Evolutionary conservation across 1,140 invertebrate species (phyloP).

Genomic region (Gerris buenoi): DNA sequence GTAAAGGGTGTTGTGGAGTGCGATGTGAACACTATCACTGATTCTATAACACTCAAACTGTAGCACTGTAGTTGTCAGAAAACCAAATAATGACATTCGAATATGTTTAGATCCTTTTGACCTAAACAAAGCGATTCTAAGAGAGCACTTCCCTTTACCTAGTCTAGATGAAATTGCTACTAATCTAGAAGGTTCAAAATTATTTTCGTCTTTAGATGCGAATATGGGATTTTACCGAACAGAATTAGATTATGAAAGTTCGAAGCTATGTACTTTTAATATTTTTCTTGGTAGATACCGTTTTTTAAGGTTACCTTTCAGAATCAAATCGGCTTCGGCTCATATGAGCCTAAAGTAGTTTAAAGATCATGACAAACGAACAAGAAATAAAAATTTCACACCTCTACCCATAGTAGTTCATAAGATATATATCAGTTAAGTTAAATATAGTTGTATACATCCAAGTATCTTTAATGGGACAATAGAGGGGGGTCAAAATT

Average conservation of each 20-base stretch:
- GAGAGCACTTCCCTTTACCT: conserved; percentile 18
- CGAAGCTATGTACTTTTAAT: conserved; percentile 30
- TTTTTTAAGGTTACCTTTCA: conserved; percentile 30
- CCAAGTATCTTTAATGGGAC: too few species aligned
- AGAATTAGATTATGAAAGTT: conserved; percentile 26
- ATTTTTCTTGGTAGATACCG: conserved; percentile 30
- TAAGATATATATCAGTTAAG: too few species aligned
- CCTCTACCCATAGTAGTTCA: too few species aligned
- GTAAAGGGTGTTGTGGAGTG: too few species aligned
- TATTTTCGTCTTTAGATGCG: conserved; percentile 16
- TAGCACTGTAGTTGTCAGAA: background rate
- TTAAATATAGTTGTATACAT: too few species aligned
- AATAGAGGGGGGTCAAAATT: too few species aligned
- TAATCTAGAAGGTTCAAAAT: conserved; percentile 13
- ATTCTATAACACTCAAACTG: too few species aligned
- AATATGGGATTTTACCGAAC: conserved; percentile 32
- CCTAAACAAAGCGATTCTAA: conserved; percentile 24
- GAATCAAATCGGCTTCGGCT: conserved; percentile 26
- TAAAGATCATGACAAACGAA: too few species aligned
- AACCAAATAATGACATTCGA: conserved; percentile 21
- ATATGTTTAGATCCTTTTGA: conserved; percentile 25
- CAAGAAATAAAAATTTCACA: too few species aligned
- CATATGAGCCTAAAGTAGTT: too few species aligned
- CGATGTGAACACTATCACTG: too few species aligned
- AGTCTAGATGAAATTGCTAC: conserved; percentile 16